These are phyloP conservation scores for Vicugna pacos DNA, from an alignment of 2,113 vertebrate genomes.

Conservation along the genomic window DNA sequence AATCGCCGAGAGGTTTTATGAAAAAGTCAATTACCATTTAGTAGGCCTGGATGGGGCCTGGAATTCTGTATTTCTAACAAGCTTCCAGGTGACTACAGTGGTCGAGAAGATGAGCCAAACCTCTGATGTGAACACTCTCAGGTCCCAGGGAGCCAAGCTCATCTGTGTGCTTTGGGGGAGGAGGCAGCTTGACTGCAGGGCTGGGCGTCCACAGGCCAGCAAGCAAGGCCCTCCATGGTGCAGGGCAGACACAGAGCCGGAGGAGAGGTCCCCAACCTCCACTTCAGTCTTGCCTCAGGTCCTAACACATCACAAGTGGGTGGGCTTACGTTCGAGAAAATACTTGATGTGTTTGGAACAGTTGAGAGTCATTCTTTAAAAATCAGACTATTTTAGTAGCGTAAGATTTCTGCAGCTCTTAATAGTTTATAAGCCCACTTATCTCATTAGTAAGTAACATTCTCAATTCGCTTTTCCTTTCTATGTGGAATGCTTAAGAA, in stretches of 20 bases:
- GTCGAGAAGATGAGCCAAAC: background rate
- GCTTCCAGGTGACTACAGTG: background rate
- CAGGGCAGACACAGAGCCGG: background rate
- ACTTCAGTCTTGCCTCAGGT: background rate
- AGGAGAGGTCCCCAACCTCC: background rate
- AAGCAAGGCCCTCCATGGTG: background rate
- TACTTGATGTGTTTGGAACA: background rate
- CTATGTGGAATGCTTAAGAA: background rate
- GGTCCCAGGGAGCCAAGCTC: background rate
- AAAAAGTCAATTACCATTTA: background rate
- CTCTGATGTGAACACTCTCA: background rate
- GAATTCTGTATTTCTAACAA: background rate
- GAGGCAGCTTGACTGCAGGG: background rate
- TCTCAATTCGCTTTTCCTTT: background rate
- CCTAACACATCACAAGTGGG: background rate
- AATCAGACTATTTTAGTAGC: background rate
- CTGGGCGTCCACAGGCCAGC: accelerated
- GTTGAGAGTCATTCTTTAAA: background rate
- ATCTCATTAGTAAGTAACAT: constrained; percentile 2
- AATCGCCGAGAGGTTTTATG: background rate
- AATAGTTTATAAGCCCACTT: background rate
- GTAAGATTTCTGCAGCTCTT: background rate
- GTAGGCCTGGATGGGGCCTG: background rate
- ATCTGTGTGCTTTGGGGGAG: background rate
- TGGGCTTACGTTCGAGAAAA: background rate